Conservation (phyloP, 2,113 vertebrate genomes). For the Pitta sordida region DNA sequence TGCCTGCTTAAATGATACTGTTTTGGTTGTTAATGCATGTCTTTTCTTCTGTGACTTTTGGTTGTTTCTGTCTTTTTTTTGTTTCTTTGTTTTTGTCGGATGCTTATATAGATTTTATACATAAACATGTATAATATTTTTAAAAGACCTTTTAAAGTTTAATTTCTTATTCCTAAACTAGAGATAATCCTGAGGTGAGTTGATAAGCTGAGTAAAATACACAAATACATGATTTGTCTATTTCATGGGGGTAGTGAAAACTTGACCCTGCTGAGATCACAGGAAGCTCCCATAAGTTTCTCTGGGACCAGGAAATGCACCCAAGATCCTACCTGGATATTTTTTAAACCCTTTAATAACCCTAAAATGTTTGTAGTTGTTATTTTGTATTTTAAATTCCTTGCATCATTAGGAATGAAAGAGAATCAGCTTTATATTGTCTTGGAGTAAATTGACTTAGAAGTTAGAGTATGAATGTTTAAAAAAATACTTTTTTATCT, state of each 20-base stretch:
- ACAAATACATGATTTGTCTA: neutral
- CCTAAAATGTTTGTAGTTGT: neutral
- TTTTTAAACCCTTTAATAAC: neutral
- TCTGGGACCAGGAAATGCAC: neutral
- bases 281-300: neutral
- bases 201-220: neutral
- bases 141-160: neutral
- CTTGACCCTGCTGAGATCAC: neutral
- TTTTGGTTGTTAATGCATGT: neutral
- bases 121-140: neutral
- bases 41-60: neutral
- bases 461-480: neutral
- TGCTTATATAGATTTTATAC: neutral
- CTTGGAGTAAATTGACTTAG: neutral
- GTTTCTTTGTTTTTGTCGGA: neutral
- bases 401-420: neutral
- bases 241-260: neutral
- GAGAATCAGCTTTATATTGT: neutral
- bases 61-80: neutral
- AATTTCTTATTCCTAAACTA: neutral
- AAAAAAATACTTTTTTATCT: neutral
- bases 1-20: neutral
- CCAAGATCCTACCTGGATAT: neutral
- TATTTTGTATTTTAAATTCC: neutral
- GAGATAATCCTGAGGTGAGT: neutral